Percentiles rank a stretch among this genome's conserved stretches.
phyloP scores from a whole-genome alignment of 2,113 vertebrate genomes.

The Pomatostomus ruficeps region DNA sequence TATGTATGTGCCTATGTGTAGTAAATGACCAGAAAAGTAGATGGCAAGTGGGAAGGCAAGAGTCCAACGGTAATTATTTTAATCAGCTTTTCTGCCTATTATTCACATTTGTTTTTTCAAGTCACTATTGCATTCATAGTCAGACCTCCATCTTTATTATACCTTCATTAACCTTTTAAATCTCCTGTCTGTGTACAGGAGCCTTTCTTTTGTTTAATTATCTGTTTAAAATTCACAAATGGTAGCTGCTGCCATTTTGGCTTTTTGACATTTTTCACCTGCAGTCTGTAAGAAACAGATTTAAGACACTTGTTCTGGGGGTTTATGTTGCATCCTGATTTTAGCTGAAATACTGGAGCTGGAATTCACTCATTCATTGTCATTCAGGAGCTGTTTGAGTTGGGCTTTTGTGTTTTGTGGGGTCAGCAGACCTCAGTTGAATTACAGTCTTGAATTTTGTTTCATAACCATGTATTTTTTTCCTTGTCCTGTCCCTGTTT shows the following conservation, averaged over 20 bases:
- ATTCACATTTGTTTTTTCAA: constrained; percentile 16
- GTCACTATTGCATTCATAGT: neutral
- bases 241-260: constrained; percentile 26
- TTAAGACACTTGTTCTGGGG: constrained; percentile 1
- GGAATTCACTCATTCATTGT: constrained; percentile 5
- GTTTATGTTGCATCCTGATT: constrained; percentile 27
- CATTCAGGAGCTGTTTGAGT: constrained; percentile 27
- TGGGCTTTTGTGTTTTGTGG: constrained; percentile 13
- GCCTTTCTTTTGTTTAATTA: constrained; percentile 19
- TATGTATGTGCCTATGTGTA: neutral
- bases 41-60: neutral
- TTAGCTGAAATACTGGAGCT: neutral
- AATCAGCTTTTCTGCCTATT: neutral
- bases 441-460: constrained; percentile 25
- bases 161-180: constrained; percentile 62
- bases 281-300: constrained; percentile 26
- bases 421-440: constrained; percentile 35
- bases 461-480: constrained; percentile 13
- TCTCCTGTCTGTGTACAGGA: neutral
- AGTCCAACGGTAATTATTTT: neutral
- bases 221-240: constrained; percentile 52
- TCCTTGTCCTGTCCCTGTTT: neutral
- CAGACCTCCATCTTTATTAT: constrained; percentile 40
- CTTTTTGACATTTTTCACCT: constrained; percentile 57
- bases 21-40: neutral